Base-by-base conservation (phyloP, 2,797 vertebrate genomes). In the Enteromius thamalakanensis region DNA sequence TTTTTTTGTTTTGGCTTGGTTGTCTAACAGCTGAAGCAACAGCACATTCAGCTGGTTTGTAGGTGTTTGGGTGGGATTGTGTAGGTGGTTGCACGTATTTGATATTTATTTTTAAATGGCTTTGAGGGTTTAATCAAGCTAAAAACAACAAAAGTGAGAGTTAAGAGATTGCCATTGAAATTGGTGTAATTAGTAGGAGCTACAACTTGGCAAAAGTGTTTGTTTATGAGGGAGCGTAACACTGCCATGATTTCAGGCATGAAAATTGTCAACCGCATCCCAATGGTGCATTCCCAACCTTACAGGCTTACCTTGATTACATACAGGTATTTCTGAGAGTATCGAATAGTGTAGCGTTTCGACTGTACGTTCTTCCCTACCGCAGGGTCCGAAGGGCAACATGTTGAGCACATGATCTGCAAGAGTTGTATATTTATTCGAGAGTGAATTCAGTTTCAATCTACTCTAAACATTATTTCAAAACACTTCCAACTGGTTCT, bases 391-490 rank as follows among this genome's bases (percentile, higher is more conserved):
- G 45, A 9, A 64, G 80, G 45, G 42, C 58, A 86, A n/a, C 65
- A 77, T 19, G 12, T 76, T 86, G 72, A 72, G 40, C 76, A 86
- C 84, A 68, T 74, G 68, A 81, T 79, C 53, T 84, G 79, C 87
- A 79, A 82, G 74, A 88, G 88, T 80, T 77, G 78, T 29, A 64
- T 87, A 78, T 91, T 93, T 90, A 88, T 84, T 80, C 82, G 55
- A 86, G 87, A 86, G 69, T 72, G 12, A 83, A 89, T 87, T 87
- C 62, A 51, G 89, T 91, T 85, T 83, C 83, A 86, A 78, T 84
- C 79, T 87, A 80, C 71, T 87, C 83, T 83, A 90, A 89, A 90
- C 87, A 90, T 91, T 89, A 88, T 83, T 81, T 79, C 80, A 88
- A 74, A 88, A 85, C 68, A 77, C 71, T 85, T 89, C 87, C 85